Conservation (phyloP, 1,140 invertebrate species). For the Micrasema longulum region DNA sequence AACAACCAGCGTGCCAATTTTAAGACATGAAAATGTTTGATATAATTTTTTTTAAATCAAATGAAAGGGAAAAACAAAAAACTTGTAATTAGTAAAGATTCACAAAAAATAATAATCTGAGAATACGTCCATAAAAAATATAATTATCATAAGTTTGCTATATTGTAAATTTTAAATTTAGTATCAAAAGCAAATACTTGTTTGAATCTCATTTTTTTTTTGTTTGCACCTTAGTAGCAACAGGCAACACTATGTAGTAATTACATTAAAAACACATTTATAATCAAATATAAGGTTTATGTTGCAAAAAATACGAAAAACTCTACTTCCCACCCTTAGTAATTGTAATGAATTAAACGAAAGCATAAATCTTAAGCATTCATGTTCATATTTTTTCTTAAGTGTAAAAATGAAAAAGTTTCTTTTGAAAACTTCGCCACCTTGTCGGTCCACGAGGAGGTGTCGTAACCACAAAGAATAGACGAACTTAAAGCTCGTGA, state of each 20-base stretch:
- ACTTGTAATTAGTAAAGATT: no score
- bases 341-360: neutral
- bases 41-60: no score
- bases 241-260: neutral
- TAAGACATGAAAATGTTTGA: no score
- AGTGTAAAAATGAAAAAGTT: neutral
- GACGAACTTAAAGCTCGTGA: conserved; percentile 46
- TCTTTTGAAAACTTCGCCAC: neutral
- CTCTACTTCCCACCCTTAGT: neutral
- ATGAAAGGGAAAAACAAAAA: no score
- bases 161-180: no score
- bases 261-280: neutral
- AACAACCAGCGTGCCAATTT: no score
- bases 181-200: no score
- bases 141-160: no score
- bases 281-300: neutral
- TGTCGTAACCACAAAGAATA: conserved; percentile 53
- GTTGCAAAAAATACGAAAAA: neutral
- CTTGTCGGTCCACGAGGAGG: conserved; percentile 25
- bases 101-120: no score
- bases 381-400: neutral
- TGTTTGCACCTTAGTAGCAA: neutral
- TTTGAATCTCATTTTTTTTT: no score
- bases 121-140: no score
- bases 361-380: neutral